These are phyloP conservation scores for Burhinus bistriatus DNA, from an alignment of 2,113 vertebrate genomes.

Conservation along the genomic window DNA sequence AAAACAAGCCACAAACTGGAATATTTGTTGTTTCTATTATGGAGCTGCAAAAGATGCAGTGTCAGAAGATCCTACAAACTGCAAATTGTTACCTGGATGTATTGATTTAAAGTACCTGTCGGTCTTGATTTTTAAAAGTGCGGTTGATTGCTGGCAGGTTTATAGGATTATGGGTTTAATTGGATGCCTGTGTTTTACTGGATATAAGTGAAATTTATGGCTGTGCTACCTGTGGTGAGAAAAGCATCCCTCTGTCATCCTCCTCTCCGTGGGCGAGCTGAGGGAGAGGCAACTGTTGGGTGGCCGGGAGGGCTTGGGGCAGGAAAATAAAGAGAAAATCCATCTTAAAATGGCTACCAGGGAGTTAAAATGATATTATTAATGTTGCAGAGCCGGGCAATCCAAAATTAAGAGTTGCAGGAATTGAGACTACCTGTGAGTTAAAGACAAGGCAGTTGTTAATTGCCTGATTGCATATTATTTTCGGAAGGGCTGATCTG, in stretches of 20 bases:
- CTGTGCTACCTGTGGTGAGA: constrained; percentile 16
- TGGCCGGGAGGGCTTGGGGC: not conserved
- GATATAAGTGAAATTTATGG: constrained; percentile 75
- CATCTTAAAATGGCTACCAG: not conserved
- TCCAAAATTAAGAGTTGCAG: not conserved
- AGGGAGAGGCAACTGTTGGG: not conserved
- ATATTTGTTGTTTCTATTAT: not conserved
- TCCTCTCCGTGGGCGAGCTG: not conserved
- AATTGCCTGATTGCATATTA: constrained; percentile 54
- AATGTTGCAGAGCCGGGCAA: not conserved
- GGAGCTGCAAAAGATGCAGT: not conserved
- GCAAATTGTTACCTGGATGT: constrained; percentile 63
- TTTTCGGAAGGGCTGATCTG: constrained; percentile 35
- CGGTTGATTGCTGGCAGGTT: constrained; percentile 76
- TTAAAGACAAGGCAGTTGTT: not conserved
- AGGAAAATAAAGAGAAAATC: not conserved
- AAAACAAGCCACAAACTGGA: not conserved
- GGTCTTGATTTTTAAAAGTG: constrained; percentile 64
- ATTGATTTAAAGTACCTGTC: constrained; percentile 77
- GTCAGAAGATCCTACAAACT: constrained; percentile 48
- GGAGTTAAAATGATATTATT: not conserved
- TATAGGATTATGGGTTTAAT: constrained; percentile 81
- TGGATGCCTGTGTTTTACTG: constrained; percentile 74
- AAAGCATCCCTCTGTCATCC: not conserved
- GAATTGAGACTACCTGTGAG: constrained; percentile 31